Percentiles rank a stretch among this genome's conserved stretches.
Conservation (phyloP, 2,888 invertebrate species). For the Melanchra persicariae region DNA sequence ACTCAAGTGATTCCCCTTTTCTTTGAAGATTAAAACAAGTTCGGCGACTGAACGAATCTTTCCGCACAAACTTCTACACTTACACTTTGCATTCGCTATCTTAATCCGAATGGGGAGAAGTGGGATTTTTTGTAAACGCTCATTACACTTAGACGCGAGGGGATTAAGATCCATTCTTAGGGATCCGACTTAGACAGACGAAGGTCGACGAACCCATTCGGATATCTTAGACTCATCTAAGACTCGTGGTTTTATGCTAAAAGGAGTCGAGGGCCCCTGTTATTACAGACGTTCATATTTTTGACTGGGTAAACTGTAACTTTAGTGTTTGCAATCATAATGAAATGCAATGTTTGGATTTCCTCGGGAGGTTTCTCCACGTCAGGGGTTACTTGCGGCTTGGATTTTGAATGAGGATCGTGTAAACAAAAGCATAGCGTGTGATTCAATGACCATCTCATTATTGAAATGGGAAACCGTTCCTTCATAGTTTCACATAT, state of each 20-base stretch:
- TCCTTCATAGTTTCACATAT: too few species aligned
- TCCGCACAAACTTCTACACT: slow-evolving; percentile 45
- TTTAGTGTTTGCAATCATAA: slow-evolving; percentile 52
- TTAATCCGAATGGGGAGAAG: slow-evolving; percentile 62
- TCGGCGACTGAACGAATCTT: slow-evolving; percentile 12
- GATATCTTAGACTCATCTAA: slow-evolving; percentile 36
- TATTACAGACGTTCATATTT: slow-evolving; percentile 29
- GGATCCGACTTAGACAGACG: slow-evolving; percentile 31
- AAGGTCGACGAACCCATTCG: slow-evolving; percentile 42
- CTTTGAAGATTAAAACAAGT: slow-evolving; percentile 31
- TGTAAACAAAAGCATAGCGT: slow-evolving; percentile 34
- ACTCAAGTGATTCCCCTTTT: slow-evolving; percentile 28
- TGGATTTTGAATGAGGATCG: slow-evolving; percentile 13
- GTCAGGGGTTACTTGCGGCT: slow-evolving; percentile 9
- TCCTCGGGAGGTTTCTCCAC: slow-evolving; percentile 4
- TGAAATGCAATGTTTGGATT: slow-evolving; percentile 55
- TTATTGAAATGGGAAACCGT: slow-evolving; percentile 12
- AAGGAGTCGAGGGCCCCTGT: slow-evolving; percentile 8
- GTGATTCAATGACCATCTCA: slow-evolving; percentile 32
- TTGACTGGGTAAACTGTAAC: slow-evolving; percentile 35
- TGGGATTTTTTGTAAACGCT: slow-evolving; percentile 65
- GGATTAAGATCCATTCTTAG: slow-evolving; percentile 39
- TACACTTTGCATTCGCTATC: slow-evolving; percentile 68
- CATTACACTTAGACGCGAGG: slow-evolving; percentile 60
- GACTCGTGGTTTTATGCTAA: slow-evolving; percentile 21